A percentile compares a stretch with the other conserved stretches of the same genome.
These are phyloP conservation scores for Lysandra coridon DNA, from an alignment of 2,888 invertebrate genomes.

Conservation along the genomic window DNA sequence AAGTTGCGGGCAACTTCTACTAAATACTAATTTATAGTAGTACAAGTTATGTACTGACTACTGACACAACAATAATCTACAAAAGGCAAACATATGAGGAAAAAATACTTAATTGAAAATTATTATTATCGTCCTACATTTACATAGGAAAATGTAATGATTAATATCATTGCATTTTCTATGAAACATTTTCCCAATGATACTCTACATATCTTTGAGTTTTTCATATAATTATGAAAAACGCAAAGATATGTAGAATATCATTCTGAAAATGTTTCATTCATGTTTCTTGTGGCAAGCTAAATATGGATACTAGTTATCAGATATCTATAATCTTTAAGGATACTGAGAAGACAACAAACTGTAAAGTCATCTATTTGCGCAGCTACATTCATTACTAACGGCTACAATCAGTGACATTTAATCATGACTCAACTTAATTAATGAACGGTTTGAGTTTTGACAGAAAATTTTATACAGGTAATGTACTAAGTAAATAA, in stretches of 20 bases:
- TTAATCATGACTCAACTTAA: too few species aligned
- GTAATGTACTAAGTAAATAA: too few species aligned
- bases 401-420: too few species aligned
- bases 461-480: too few species aligned
- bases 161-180: too few species aligned
- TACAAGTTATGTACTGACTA: not conserved
- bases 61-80: not conserved
- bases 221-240: too few species aligned
- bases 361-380: not conserved
- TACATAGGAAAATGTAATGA: not conserved
- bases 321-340: not conserved
- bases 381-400: not conserved
- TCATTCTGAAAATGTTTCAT: not conserved
- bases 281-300: not conserved
- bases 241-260: too few species aligned
- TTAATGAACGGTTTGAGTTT: too few species aligned
- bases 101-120: not conserved
- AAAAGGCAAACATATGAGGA: not conserved
- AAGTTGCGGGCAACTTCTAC: not conserved
- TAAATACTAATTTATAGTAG: too few species aligned
- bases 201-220: too few species aligned
- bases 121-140: not conserved
- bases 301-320: not conserved
- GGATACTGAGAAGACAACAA: not conserved
- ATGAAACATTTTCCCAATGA: too few species aligned